These are phyloP conservation scores for Mylabris phalerata DNA, from an alignment of 1,140 invertebrate genomes.

Conservation along the genomic window DNA sequence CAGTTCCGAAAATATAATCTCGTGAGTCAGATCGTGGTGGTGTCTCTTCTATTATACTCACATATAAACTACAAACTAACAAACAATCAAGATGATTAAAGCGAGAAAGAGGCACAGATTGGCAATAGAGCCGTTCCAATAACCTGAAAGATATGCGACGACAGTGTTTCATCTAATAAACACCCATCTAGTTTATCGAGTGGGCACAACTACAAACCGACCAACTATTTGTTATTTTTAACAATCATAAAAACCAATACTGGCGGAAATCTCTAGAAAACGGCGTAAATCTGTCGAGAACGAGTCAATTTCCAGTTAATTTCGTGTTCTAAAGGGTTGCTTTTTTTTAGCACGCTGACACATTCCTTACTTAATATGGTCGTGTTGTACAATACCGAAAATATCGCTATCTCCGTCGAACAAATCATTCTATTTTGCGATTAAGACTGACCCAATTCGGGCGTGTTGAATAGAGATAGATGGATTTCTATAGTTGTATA, in stretches of 20 bases:
- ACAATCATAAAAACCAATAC: background rate
- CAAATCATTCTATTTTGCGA: too few relatives aligned
- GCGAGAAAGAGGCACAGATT: slow-evolving; percentile 9
- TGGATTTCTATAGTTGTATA: too few relatives aligned
- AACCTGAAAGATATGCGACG: slow-evolving; percentile 21
- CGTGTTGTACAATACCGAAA: background rate
- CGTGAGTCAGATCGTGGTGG: slow-evolving; percentile 4
- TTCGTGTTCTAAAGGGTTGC: too few relatives aligned
- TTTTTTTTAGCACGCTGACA: background rate
- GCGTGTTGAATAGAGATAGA: too few relatives aligned
- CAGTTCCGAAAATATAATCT: slow-evolving; percentile 6
- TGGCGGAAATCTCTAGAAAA: too few relatives aligned
- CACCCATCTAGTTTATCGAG: background rate
- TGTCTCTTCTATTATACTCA: background rate
- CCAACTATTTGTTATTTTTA: background rate
- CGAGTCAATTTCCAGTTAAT: too few relatives aligned
- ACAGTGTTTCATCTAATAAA: background rate
- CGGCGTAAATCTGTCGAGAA: too few relatives aligned
- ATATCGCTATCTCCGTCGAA: too few relatives aligned
- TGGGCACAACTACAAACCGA: background rate
- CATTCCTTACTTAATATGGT: background rate
- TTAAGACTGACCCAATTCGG: too few relatives aligned
- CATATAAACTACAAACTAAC: too few relatives aligned
- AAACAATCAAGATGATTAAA: too few relatives aligned
- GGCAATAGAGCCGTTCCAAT: slow-evolving; percentile 22